Percentiles rank a stretch among this genome's conserved stretches.
phyloP scores from a whole-genome alignment of 2,113 vertebrate genomes.

The Gambusia affinis region DNA sequence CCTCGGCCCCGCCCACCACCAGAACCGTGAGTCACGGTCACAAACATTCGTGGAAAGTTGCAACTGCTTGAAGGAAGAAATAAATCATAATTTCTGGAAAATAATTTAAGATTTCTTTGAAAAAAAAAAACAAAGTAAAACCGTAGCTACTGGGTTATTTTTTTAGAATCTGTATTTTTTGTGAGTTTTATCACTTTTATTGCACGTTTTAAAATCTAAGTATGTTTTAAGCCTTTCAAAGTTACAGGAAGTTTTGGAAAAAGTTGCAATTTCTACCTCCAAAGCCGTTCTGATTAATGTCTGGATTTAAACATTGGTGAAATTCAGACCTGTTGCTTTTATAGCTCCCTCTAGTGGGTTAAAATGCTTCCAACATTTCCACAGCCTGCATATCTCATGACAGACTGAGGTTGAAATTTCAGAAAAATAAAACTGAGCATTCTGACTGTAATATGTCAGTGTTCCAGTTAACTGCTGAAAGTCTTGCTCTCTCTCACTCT shows the following conservation, averaged over 20 bases:
- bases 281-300: neutral
- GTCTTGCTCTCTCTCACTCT: neutral
- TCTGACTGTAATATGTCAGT: too few relatives aligned
- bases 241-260: neutral
- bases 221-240: too few relatives aligned
- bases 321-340: conserved; percentile 8
- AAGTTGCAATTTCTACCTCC: neutral
- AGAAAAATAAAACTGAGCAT: neutral
- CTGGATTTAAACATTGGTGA: neutral
- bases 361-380: too few relatives aligned
- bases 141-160: too few relatives aligned
- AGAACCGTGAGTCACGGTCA: conserved; percentile 88
- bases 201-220: too few relatives aligned
- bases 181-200: too few relatives aligned
- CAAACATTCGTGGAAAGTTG: conserved; percentile 39
- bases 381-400: neutral
- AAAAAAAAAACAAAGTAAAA: too few relatives aligned
- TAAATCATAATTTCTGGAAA: neutral
- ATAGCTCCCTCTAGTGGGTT: conserved; percentile 20
- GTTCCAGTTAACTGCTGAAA: neutral
- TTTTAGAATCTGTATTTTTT: too few relatives aligned
- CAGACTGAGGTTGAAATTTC: neutral
- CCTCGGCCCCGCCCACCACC: conserved; percentile 96
- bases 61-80: neutral
- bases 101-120: too few relatives aligned